Evolutionary conservation across 2,888 invertebrate genomes (phyloP), one percentile per base, ranked within the genome.

Genomic region (Synanthedon formicaeformis): DNA sequence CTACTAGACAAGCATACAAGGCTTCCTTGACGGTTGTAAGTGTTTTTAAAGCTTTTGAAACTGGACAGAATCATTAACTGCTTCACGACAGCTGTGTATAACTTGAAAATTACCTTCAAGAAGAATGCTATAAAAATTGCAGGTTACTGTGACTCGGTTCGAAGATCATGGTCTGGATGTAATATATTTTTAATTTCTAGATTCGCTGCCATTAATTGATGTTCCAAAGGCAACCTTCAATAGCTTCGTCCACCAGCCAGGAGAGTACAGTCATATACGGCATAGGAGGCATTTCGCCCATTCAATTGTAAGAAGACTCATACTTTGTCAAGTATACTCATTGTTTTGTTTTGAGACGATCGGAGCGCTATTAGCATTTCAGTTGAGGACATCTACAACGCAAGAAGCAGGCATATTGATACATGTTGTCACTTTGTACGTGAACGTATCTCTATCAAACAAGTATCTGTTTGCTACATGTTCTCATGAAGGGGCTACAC

Each of bases 211-310:
- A n/a, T n/a, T n/a, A n/a, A 54, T 61, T 62, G 60, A 60, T 53
- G 50, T 16, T 60, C 59, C 1, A 55, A 51, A 58, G 52, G 2
- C 60, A 64, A 49, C 57, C 52, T 16, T 62, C 62, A 2, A 57
- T 64, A 18, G 63, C 61, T 16, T 54, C 62, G 5, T 63, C 62
- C 3, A 63, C 58, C 4, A 61, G 60, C 0, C 62, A 65, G 34
- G 64, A 12, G 64, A 65, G 49, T 63, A 66, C 48, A 65, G n/a
- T n/a, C 63, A 55, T 64, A 2, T 0, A 59, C 60, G 51, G 55
- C 56, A 2, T 59, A 58, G 23, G 58, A 60, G 50, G 58, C 57
- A 8, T 62, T n/a, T 60, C 59, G 57, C 51, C 59, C 4, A 56
- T 55, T 54, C 57, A 59, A 40, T 18, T 57, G 11, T 52, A 34